These are phyloP conservation scores for Noctilio leporinus DNA, from an alignment of 2,113 vertebrate species.

Conservation along the genomic window DNA sequence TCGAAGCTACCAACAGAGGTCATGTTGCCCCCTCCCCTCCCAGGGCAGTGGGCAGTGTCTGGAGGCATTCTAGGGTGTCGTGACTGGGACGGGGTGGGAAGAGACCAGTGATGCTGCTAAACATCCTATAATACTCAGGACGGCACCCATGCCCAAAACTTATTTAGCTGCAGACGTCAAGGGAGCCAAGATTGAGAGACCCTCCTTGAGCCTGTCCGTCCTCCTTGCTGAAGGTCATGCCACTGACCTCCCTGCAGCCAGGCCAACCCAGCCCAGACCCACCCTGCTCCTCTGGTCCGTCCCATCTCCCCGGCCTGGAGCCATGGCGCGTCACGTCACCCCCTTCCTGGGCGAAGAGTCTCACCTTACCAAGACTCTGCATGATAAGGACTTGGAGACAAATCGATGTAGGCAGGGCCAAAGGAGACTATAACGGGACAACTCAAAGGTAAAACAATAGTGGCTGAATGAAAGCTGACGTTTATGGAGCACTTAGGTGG, in stretches of 20 bases:
- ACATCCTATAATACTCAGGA: not conserved
- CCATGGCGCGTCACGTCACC: not conserved
- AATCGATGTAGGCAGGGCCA: not conserved
- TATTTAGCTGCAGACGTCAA: too few relatives aligned
- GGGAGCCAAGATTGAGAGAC: not conserved
- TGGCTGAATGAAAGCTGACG: too few relatives aligned
- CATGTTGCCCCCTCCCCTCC: too few relatives aligned
- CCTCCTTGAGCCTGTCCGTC: too few relatives aligned
- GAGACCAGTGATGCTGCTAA: not conserved
- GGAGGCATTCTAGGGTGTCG: too few relatives aligned
- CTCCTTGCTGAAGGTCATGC: too few relatives aligned
- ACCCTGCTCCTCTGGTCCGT: not conserved
- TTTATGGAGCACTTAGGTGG: not conserved
- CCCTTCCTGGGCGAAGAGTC: not conserved
- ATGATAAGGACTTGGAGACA: not conserved
- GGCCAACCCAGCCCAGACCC: not conserved
- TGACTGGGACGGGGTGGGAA: too few relatives aligned
- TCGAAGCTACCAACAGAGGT: too few relatives aligned
- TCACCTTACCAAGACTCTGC: not conserved
- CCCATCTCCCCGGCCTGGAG: not conserved
- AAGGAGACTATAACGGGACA: not conserved
- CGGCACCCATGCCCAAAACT: not conserved
- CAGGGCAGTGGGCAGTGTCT: too few relatives aligned
- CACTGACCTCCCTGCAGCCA: not conserved
- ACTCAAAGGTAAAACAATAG: too few relatives aligned